Evolutionary conservation across 2,113 vertebrate species (phyloP).

Genomic region (Marcusenius ussheri): DNA sequence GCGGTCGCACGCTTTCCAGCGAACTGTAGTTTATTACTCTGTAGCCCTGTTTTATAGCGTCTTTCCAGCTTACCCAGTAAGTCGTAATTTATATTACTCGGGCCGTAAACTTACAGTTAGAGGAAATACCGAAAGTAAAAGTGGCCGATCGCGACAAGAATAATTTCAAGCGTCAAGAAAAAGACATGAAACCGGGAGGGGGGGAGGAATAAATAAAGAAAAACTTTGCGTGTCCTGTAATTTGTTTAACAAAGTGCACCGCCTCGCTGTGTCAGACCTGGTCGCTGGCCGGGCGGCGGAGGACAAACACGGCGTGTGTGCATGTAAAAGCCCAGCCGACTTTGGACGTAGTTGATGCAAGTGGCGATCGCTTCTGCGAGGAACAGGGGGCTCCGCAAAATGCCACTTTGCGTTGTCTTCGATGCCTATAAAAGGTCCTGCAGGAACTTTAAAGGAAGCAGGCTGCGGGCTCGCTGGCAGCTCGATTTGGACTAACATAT

Average conservation of each 20-base stretch:
- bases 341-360: slow-evolving; percentile 2
- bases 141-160: background rate
- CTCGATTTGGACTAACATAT: slow-evolving; percentile 71
- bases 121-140: slow-evolving; percentile 19
- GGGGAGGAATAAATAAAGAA: background rate
- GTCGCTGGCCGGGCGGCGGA: background rate
- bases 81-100: slow-evolving; percentile 23
- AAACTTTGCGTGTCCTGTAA: background rate
- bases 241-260: background rate
- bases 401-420: slow-evolving; percentile 27
- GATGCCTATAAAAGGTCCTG: slow-evolving; percentile 38
- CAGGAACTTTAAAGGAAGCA: slow-evolving; percentile 54
- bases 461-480: slow-evolving; percentile 59
- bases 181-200: background rate
- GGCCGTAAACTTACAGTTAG: background rate
- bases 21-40: slow-evolving; percentile 17
- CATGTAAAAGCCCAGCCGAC: background rate
- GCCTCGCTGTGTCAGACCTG: background rate
- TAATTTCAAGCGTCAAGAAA: background rate
- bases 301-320: background rate
- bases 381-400: background rate
- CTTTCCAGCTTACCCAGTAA: slow-evolving; percentile 22
- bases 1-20: slow-evolving; percentile 54
- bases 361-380: background rate
- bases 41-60: slow-evolving; percentile 28